Evolutionary conservation across 2,113 vertebrate genomes (phyloP), one percentile per base, ranked within the genome.

Genomic region (Thomomys bottae): DNA sequence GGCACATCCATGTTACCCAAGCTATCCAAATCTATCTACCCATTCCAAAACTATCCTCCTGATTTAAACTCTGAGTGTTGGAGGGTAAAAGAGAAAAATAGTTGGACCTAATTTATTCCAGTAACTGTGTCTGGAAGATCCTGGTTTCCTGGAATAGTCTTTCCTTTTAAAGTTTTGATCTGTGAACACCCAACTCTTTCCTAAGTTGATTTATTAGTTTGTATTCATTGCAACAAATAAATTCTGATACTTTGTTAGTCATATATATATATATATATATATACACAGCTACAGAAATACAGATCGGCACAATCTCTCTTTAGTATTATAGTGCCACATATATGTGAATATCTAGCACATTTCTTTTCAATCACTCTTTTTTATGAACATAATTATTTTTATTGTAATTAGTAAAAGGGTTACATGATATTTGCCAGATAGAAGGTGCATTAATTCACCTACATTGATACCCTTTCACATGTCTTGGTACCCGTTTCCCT

Each of bases 21-120:
- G 32, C 76, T 68, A 70, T 90, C n/a, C n/a, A n/a, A n/a, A n/a
- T n/a, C n/a, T n/a, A n/a, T n/a, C n/a, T n/a, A n/a, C n/a, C n/a
- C 36, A 49, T 84, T 88, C 18, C 75, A 83, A 90, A 90, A 87
- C 71, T 87, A 26, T 71, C 86, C 68, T 81, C 54, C 2, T 72
- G 45, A 93, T 78, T 93, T 91, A 93, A 91, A 94, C 89, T 96
- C 71, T 88, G 38, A 83, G 61, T 79, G 54, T 76, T 89, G 90
- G 67, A 17, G 54, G 0, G 15, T 45, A 90, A 45, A 23, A 90
- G 26, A 94, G 59, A 61, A 86, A 94, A 92, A 88, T 21, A 73
- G 40, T 34, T 59, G 80, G 57, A 78, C 54, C 67, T 64, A 89
- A 84, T 95, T 88, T 90, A 94, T 86, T n/a, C 76, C 77, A 81